These are phyloP conservation scores for Lytechinus pictus DNA, from an alignment of 35 echinoderm and acorn worm genomes.

Conservation along the genomic window DNA sequence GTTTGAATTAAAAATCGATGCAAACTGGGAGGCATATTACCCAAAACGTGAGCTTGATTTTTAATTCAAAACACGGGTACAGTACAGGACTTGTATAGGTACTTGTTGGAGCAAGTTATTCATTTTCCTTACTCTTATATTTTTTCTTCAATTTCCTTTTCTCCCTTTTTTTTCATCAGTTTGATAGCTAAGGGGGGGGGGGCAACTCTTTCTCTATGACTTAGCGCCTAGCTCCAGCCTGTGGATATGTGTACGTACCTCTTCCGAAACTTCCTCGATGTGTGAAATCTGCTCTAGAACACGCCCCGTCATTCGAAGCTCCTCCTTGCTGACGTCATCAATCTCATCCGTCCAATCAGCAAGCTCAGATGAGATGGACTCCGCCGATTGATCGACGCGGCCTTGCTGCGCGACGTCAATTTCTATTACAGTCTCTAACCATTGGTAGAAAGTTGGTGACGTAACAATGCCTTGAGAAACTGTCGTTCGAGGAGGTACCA, in stretches of 20 bases:
- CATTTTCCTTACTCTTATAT: too few relatives aligned
- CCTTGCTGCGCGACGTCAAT: not conserved
- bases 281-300: slow-evolving; percentile 11
- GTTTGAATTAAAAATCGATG: too few relatives aligned
- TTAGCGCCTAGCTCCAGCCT: not conserved
- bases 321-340: slow-evolving; percentile 1
- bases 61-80: too few relatives aligned
- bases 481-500: not conserved
- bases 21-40: too few relatives aligned
- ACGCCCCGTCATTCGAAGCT: slow-evolving; percentile 29
- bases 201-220: too few relatives aligned
- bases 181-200: too few relatives aligned
- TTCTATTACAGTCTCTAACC: not conserved
- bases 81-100: too few relatives aligned
- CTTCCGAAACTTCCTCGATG: slow-evolving; percentile 17
- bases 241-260: not conserved
- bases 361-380: not conserved
- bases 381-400: not conserved
- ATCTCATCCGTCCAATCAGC: slow-evolving; percentile 29
- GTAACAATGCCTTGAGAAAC: not conserved
- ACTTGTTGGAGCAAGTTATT: too few relatives aligned
- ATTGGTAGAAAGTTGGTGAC: not conserved
- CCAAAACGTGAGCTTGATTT: too few relatives aligned
- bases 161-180: too few relatives aligned
- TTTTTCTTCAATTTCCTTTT: too few relatives aligned